These are phyloP conservation scores for Stigmatopora nigra DNA, from an alignment of 2,113 vertebrate species.

Conservation along the genomic window DNA sequence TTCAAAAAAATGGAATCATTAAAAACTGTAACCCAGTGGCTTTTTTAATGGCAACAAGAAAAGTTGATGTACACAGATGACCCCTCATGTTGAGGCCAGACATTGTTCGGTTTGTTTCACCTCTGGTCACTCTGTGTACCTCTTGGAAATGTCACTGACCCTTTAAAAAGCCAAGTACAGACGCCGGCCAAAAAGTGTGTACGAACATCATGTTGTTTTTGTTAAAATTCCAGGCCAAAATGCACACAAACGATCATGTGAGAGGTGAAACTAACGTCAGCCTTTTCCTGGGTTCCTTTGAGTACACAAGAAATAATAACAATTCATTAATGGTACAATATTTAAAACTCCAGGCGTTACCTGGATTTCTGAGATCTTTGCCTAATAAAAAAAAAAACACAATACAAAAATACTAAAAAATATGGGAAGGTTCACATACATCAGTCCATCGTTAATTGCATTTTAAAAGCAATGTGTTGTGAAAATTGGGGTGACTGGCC, in stretches of 20 bases:
- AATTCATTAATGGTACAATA: not conserved
- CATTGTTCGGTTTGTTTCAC: slow-evolving; percentile 44
- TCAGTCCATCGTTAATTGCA: not conserved
- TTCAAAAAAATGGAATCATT: not conserved
- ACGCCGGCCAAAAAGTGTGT: not conserved
- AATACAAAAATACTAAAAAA: too few relatives aligned
- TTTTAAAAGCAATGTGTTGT: not conserved
- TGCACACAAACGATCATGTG: not conserved
- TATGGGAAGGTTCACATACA: not conserved
- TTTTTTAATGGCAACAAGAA: not conserved
- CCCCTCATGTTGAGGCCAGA: not conserved
- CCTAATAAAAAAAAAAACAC: not conserved
- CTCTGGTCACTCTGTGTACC: slow-evolving; percentile 12
- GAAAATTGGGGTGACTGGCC: not conserved
- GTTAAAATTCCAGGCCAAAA: not conserved
- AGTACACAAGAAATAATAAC: not conserved
- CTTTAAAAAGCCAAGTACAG: not conserved
- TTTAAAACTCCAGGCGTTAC: not conserved
- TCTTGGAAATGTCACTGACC: slow-evolving; percentile 25
- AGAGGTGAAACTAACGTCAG: not conserved
- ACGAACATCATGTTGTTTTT: not conserved
- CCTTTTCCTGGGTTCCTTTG: not conserved
- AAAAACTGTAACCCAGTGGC: not conserved
- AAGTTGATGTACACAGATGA: not conserved
- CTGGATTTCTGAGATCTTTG: not conserved